phyloP scores from a whole-genome alignment of 2,888 invertebrate species.

The Coenonympha glycerion region DNA sequence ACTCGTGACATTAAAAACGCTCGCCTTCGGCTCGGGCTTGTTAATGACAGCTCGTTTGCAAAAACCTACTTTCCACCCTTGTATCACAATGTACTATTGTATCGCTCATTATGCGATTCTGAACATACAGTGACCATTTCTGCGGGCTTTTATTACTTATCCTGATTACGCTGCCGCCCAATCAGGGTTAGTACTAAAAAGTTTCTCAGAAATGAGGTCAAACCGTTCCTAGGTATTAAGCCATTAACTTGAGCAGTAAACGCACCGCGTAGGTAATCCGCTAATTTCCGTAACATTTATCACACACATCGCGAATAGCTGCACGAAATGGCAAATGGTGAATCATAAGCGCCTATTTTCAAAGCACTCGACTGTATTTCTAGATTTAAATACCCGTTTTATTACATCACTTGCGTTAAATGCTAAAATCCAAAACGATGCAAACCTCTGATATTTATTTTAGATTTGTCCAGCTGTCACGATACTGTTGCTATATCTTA shows the following conservation, averaged over 20 bases:
- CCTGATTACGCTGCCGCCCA: background rate
- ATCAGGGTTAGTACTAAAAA: background rate
- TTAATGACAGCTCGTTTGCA: too few relatives aligned
- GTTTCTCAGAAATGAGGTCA: background rate
- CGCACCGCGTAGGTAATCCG: constrained; percentile 41
- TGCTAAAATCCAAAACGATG: constrained; percentile 16
- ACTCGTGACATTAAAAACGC: too few relatives aligned
- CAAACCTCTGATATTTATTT: constrained; percentile 4
- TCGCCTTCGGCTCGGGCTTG: too few relatives aligned
- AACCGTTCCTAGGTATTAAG: constrained; percentile 7
- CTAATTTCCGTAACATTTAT: constrained; percentile 53
- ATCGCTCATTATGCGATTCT: too few relatives aligned
- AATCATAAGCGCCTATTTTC: constrained; percentile 27
- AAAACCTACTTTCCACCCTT: too few relatives aligned
- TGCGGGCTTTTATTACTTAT: too few relatives aligned
- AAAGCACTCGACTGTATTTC: constrained; percentile 19
- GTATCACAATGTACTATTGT: too few relatives aligned
- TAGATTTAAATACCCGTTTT: constrained; percentile 22
- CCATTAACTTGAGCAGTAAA: constrained; percentile 45
- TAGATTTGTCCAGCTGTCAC: constrained; percentile 17
- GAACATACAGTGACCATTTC: too few relatives aligned
- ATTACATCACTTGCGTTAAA: constrained; percentile 22
- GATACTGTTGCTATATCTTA: too few relatives aligned
- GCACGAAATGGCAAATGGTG: constrained; percentile 34
- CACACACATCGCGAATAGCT: constrained; percentile 38